A percentile compares a stretch with the other conserved stretches of the same genome.
Conservation (phyloP, 2,113 vertebrate species). For the Crypturellus undulatus region DNA sequence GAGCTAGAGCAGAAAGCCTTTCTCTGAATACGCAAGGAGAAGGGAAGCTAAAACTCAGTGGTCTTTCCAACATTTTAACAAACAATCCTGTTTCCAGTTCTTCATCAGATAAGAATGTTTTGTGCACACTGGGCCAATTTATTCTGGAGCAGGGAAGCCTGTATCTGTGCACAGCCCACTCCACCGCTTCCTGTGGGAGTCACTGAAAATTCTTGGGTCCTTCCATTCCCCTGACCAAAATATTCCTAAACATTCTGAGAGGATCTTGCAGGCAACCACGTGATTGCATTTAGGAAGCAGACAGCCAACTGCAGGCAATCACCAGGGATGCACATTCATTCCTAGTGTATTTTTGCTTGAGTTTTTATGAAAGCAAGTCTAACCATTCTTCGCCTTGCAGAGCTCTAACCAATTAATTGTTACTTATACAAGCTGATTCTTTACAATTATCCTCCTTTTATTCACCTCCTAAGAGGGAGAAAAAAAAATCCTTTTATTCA, state of each 20-base stretch:
- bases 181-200: conserved; percentile 60
- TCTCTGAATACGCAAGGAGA: not conserved
- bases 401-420: not conserved
- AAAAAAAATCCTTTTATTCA: not conserved
- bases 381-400: conserved; percentile 27
- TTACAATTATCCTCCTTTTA: not conserved
- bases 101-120: conserved; percentile 67
- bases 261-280: not conserved
- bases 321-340: not conserved
- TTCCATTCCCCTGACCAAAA: conserved; percentile 43
- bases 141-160: conserved; percentile 40
- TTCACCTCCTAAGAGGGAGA: not conserved
- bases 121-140: conserved; percentile 30
- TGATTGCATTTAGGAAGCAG: not conserved
- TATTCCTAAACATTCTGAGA: conserved; percentile 22
- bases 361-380: conserved; percentile 12
- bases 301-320: not conserved
- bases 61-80: not conserved
- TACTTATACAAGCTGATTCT: conserved; percentile 36
- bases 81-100: conserved; percentile 20
- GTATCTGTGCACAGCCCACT: not conserved
- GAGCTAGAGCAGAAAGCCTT: not conserved
- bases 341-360: not conserved
- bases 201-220: not conserved
- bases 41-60: not conserved